Base-by-base conservation (phyloP, 2,113 vertebrate species). In the Pholis gunnellus region DNA sequence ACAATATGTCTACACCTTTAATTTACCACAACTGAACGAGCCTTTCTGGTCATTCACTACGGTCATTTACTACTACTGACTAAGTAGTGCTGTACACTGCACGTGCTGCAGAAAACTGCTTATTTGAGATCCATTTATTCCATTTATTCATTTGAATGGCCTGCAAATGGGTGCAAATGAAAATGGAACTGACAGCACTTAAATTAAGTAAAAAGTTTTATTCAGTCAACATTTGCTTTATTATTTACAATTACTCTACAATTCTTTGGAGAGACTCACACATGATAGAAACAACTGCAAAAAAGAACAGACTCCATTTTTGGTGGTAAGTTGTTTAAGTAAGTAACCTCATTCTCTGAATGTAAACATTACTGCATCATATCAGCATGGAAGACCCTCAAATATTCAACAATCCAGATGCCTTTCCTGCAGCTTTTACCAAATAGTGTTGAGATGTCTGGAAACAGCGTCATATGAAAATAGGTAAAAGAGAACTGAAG, bases 61-160 rank as follows among this genome's bases (percentile, higher is more conserved):
- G 63, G 78, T 59, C 54, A 13, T 27, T 34, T 50, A 25, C 46
- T 83, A 78, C 60, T 78, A 66, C 52, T 15, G 18, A 36, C 65
- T 38, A 73, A 81, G 77, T 79, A 34, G 50, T 59, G 20, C 54
- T 83, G 40, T 34, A 61, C 70, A 75, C 48, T 72, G 29, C 57
- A 68, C 65, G 65, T 38, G 48, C 48, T 76, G 83, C 56, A 63
- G 15, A 40, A 57, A 13, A 57, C 5, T 91, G 89, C 92, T 82
- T 89, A 83, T 87, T 77, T 75, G 27, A 38, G 2, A 76, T 83
- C 3, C 89, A 87, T 94, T 88, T 91, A 91, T 91, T 85, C 14
- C 38, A 79, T 31, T 2, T 82, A 87, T 88, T 87, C 80, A 90
- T 91, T 91, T 89, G 87, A 78, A 65, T 84, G 72, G 42, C 27